These are phyloP conservation scores for Cottoperca gobio DNA, from an alignment of 2,797 vertebrate species.

Conservation along the genomic window DNA sequence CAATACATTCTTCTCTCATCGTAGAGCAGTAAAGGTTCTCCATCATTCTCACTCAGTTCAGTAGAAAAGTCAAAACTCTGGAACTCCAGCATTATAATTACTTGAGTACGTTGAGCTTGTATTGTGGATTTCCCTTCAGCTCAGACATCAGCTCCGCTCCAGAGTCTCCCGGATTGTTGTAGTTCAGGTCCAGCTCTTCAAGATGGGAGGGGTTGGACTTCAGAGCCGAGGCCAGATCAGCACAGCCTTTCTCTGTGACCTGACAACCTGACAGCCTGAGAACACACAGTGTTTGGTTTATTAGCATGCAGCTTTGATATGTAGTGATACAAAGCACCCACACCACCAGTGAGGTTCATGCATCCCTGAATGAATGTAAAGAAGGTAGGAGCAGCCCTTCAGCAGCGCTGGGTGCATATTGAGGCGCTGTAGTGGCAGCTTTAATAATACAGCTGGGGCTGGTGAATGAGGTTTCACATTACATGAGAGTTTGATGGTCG, in stretches of 20 bases:
- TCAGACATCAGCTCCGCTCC: slow-evolving; percentile 27
- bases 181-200: slow-evolving; percentile 60
- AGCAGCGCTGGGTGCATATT: neutral
- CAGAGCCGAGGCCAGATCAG: slow-evolving; percentile 20
- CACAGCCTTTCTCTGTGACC: slow-evolving; percentile 38
- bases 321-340: rapidly evolving
- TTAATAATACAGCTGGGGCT: no score
- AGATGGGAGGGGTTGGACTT: slow-evolving; percentile 50
- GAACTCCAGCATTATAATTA: neutral
- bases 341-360: neutral
- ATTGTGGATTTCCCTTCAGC: rapidly evolving
- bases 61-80: neutral
- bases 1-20: neutral
- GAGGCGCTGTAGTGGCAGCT: no score
- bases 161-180: slow-evolving; percentile 56
- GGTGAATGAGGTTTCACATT: neutral
- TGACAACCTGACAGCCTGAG: slow-evolving; percentile 65
- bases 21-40: neutral
- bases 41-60: neutral
- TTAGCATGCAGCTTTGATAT: neutral
- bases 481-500: neutral
- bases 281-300: neutral
- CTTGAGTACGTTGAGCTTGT: slow-evolving; percentile 8
- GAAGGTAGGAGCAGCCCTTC: neutral
- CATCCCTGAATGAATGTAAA: neutral